Evolutionary conservation across 2,888 invertebrate species (phyloP).

Genomic region (Hirtodrosophila confusa): DNA sequence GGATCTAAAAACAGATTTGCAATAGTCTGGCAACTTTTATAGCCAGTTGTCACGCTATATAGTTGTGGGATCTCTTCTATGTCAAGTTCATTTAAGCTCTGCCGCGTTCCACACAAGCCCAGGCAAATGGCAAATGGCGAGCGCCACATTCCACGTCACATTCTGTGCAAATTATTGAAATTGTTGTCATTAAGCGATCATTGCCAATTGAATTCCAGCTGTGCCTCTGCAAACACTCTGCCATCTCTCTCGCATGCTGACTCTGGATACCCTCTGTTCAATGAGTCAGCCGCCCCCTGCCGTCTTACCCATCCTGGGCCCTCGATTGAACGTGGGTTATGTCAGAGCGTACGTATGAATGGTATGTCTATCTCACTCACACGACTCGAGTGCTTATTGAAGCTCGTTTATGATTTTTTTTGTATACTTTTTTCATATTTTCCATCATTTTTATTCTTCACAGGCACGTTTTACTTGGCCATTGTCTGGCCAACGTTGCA

Average conservation of each 20-base stretch:
- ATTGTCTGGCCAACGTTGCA: slow-evolving; percentile 45
- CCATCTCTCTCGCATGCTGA: no score
- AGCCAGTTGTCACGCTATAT: slow-evolving; percentile 44
- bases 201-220: slow-evolving; percentile 53
- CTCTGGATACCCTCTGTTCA: slow-evolving; percentile 13
- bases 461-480: slow-evolving; percentile 51
- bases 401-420: slow-evolving; percentile 57
- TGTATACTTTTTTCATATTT: slow-evolving; percentile 16
- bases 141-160: slow-evolving; percentile 28
- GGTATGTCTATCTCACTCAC: slow-evolving; percentile 3
- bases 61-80: slow-evolving; percentile 30
- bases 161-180: slow-evolving; percentile 53
- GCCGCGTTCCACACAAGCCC: slow-evolving; percentile 21
- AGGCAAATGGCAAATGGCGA: background rate
- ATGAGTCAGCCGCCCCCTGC: slow-evolving; percentile 46
- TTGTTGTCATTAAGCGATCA: slow-evolving; percentile 59
- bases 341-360: slow-evolving; percentile 37
- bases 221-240: background rate
- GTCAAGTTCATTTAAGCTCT: slow-evolving; percentile 44
- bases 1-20: slow-evolving; percentile 1
- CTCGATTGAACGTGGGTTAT: slow-evolving; percentile 34
- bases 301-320: background rate
- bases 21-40: background rate
- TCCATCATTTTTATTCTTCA: slow-evolving; percentile 44
- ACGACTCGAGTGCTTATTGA: slow-evolving; percentile 30